Conservation (phyloP, 2,888 invertebrate genomes). For the Gymnocheta viridis region DNA sequence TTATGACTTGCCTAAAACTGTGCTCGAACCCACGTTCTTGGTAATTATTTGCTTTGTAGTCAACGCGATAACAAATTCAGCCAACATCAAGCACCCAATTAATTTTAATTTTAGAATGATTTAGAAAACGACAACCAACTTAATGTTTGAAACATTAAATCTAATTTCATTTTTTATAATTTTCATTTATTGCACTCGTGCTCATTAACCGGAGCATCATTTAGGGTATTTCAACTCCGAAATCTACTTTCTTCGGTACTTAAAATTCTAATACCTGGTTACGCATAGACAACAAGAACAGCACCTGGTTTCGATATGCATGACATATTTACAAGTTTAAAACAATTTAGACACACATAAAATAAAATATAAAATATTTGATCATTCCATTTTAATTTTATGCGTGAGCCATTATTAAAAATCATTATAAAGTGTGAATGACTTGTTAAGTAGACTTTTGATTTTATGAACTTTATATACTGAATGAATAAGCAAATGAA, state of each 20-base stretch:
- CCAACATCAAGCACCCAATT: too few species aligned
- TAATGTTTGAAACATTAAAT: conserved; percentile 16
- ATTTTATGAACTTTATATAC: not conserved
- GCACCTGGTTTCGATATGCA: conserved; percentile 2
- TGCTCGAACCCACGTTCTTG: too few species aligned
- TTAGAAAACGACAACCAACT: too few species aligned
- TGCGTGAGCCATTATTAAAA: conserved; percentile 2
- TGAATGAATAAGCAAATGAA: not conserved
- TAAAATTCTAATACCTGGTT: not conserved
- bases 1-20: too few species aligned
- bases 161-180: not conserved
- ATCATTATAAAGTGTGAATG: not conserved
- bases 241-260: not conserved
- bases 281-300: not conserved
- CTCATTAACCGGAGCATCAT: not conserved
- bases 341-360: not conserved
- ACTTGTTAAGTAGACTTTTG: conserved; percentile 7
- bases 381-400: not conserved
- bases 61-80: too few species aligned
- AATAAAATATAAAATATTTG: not conserved
- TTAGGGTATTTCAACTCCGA: not conserved
- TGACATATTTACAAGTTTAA: not conserved
- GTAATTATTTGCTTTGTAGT: too few species aligned
- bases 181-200: not conserved
- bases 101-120: conserved; percentile 54